Evolutionary conservation across 2,797 vertebrate species (phyloP), one percentile per base, ranked within the genome.

Genomic region (Orestias chungarensis): DNA sequence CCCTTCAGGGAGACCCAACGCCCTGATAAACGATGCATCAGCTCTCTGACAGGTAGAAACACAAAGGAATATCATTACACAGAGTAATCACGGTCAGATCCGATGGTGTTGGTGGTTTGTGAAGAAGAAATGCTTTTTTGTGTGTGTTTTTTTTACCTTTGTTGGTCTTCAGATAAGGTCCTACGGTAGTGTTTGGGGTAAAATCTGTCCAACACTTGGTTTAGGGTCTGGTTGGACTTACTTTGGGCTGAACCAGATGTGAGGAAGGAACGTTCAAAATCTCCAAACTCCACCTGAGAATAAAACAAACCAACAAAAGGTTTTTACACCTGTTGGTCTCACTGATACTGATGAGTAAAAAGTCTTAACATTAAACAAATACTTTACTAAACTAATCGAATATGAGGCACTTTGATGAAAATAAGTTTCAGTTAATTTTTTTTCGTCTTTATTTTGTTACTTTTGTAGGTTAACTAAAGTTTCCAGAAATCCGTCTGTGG

Each of bases 1-100:
- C 97, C 96, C 73, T 95, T 95, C 54, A 99, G 96, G 61, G 97
- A 96, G 84, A 96, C 96, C 97, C 98, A 99, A 71, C 97, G 95
- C 1, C 94, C 94, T 0, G 96, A 96, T 46, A 99, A 91, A 43
- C 95, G 93, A 89, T 98, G 96, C 84, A 95, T 93, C 75, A 99
- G 94, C 82, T 96, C 96, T 82, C 98, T 99, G 78, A 40, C 23
- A 6, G 15, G 6, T 1, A 18, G 15, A 7, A 15, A 20, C 6
- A 27, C 20, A 61, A 52, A n/a, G n/a, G n/a, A n/a, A 3, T 11
- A n/a, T 15, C 1, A n/a, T 20, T n/a, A 18, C 55, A n/a, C n/a
- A n/a, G n/a, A 17, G 1, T 11, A 5, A 40, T 54, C 33, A 61
- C 31, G 4, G 4, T 59, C 17, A 29, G 43, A 17, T 11, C 15